Evolutionary conservation across 1,140 invertebrate genomes (phyloP), one percentile per base, ranked within the genome.

Genomic region (Drosophila novamexicana): DNA sequence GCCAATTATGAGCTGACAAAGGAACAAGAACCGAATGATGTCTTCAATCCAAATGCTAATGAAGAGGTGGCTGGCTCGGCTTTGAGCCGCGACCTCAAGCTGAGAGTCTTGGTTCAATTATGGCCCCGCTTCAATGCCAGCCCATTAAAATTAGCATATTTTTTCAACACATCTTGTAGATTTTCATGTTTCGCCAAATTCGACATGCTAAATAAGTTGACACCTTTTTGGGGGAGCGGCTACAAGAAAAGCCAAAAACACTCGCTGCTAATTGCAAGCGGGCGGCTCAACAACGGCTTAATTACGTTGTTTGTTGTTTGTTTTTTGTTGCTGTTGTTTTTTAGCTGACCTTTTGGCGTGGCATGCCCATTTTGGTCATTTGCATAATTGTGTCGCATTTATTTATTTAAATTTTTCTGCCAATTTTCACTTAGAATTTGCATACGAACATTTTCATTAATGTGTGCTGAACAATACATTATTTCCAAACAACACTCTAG

Each of bases 121-220:
- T 64, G 74, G 68, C 74, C 66, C 64, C 64, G 64, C 89, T 77
- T 81, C 84, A 89, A 89, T 89, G 84, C 71, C 75, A 67, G 61
- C 67, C 73, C 70, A 53, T 84, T 67, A 84, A 29, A 89, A 89
- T 89, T 89, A 70, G 75, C 84, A 89, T 89, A 78, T 71, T 84
- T 80, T 62, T 75, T 68, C 49, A 40, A 53, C 65, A 53, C 45
- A 70, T 65, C 61, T 76, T 76, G 58, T 65, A 71, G 54, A 42
- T 56, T 79, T 68, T 74, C 62, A 79, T 86, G 83, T 75, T 79
- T 82, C 22, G 58, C 42, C 70, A 75, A 81, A 54, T 68, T 54
- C 58, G 54, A 86, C 70, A 61, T 50, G 73, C 49, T 58, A 83
- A 88, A 83, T 84, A 89, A 67, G 84, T 89, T 89, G 84, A 84